Evolutionary conservation across 2,888 invertebrate genomes (phyloP).

Genomic region (Branchinecta sandiegonensis): DNA sequence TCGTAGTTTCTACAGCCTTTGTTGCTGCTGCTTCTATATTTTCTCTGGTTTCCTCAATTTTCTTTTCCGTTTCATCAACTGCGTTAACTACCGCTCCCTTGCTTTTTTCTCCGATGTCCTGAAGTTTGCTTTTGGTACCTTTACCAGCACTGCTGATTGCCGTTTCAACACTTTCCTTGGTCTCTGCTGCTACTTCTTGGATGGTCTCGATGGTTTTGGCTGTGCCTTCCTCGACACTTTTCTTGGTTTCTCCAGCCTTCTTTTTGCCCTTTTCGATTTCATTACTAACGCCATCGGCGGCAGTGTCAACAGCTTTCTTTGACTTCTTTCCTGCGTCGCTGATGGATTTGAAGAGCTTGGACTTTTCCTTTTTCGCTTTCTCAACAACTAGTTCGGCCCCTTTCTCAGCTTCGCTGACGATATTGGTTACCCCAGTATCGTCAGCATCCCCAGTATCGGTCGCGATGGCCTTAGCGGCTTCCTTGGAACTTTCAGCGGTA

Average conservation of each 20-base stretch:
- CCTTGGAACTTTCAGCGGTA: slow-evolving; percentile 9
- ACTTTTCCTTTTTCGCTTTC: background rate
- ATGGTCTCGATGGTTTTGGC: background rate
- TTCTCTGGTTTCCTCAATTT: background rate
- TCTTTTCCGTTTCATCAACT: background rate
- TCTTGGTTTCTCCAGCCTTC: background rate
- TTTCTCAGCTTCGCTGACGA: slow-evolving; percentile 1
- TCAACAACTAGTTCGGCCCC: slow-evolving; percentile 2
- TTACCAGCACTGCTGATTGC: background rate
- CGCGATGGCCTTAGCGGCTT: slow-evolving; percentile 1
- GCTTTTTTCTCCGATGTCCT: too few relatives aligned
- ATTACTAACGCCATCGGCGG: background rate
- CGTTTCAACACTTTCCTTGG: background rate
- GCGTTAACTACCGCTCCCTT: background rate
- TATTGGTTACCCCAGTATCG: background rate
- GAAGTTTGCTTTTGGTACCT: too few relatives aligned
- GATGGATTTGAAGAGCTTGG: slow-evolving; percentile 6
- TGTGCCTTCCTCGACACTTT: background rate
- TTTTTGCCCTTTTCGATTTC: background rate
- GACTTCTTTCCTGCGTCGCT: slow-evolving; percentile 13
- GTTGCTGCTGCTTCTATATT: background rate
- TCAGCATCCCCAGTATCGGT: background rate
- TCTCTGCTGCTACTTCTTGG: background rate
- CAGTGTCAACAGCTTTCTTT: background rate
- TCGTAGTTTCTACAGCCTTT: background rate